phyloP scores from a whole-genome alignment of 2,797 vertebrate species.

The Heliangelus exortis region DNA sequence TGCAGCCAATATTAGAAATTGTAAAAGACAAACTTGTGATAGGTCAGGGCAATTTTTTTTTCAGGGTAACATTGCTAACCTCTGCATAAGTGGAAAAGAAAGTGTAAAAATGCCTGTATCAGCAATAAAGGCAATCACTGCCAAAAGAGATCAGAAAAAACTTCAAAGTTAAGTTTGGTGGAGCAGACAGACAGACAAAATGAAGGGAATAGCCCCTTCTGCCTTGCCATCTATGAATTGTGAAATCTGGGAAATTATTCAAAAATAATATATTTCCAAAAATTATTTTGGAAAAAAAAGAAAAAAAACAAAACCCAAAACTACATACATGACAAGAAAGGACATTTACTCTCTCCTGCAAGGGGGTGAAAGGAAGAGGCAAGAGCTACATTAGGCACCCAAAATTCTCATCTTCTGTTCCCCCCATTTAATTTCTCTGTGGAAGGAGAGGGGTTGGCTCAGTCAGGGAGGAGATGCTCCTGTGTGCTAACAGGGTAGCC shows the following conservation, averaged over 20 bases:
- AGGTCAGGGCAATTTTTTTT: conserved; percentile 21
- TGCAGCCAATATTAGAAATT: background rate
- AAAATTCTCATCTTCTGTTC: background rate
- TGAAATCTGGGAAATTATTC: background rate
- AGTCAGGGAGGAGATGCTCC: background rate
- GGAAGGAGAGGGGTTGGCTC: background rate
- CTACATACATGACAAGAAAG: background rate
- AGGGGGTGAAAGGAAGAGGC: background rate
- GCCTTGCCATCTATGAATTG: background rate
- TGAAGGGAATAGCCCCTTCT: background rate
- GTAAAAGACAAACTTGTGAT: conserved; percentile 1
- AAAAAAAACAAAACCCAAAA: background rate
- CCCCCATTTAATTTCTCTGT: rapidly evolving
- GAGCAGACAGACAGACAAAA: background rate
- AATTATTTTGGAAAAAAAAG: background rate
- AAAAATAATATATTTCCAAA: background rate
- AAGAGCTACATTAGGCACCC: background rate
- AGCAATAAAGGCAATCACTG: background rate
- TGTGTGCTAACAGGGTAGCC: background rate
- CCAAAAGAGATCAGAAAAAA: background rate
- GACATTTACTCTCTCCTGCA: background rate
- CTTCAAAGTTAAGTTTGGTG: background rate
- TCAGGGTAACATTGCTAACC: conserved; percentile 33
- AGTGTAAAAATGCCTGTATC: background rate
- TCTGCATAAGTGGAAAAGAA: conserved; percentile 39